Base-by-base conservation (phyloP, 2,888 invertebrate genomes). In the Acleris sparsana region DNA sequence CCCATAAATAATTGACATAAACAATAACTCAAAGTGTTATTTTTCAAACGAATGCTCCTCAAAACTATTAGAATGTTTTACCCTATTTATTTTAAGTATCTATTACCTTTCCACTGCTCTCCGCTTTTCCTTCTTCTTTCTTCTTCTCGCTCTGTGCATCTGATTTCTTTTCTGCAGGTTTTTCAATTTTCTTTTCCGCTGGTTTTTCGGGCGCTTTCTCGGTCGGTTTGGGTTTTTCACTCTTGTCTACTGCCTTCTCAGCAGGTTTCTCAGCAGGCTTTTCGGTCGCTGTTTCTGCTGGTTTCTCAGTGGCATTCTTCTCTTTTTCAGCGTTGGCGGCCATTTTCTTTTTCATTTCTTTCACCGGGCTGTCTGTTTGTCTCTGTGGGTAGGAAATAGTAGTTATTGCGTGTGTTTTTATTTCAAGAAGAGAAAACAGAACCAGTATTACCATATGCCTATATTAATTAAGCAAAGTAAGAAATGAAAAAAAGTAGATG, bases 271-370 rank as follows among this genome's bases (percentile, higher is more conserved):
- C 73, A 1, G 49, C n/a, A 5, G 52, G 13, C 49, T 75, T 79
- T 13, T 77, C 79, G 3, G 70, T 43, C 1, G 69, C 16, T 64
- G 80, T 80, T 0, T 82, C 83, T 2, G 75, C 84, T 29, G 73
- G 39, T 61, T 76, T 77, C 17, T 76, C 75, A 4, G 46, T 58
- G 13, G 53, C 58, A 53, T 52, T 57, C 46, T 89, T 90, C 53
- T 90, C 91, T 70, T 90, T 91, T 61, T 91, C 91, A 0, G 87
- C 87, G 63, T 87, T 88, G 5, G 87, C 88, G 1, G 89, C 89
- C 76, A 89, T 80, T 79, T 91, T 92, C 80, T 92, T 92, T 74
- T 91, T 92, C 88, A 89, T 89, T 13, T 92, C 92, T 75, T 89
- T 90, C 4, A 85, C 87, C 5, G 92, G 90, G 72, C 82, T 89